Percentiles rank a stretch among this genome's conserved stretches.
Conservation (phyloP, 2,113 vertebrate species). For the Narcine bancroftii region DNA sequence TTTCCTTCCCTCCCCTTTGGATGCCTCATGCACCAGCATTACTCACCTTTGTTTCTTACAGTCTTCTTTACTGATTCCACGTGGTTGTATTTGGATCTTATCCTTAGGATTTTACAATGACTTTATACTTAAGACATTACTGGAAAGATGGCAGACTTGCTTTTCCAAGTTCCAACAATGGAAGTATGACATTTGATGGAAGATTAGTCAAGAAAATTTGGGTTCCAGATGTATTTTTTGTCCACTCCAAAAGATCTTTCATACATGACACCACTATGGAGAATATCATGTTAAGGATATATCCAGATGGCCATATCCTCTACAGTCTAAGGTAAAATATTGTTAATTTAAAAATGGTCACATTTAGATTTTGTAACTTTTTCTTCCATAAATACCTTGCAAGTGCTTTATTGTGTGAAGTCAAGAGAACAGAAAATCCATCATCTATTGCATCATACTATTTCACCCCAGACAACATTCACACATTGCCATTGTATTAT, state of each 20-base stretch:
- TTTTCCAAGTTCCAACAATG: slow-evolving; percentile 75
- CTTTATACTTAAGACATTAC: slow-evolving; percentile 86
- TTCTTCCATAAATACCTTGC: neutral
- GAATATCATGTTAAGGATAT: slow-evolving; percentile 80
- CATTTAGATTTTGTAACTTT: neutral
- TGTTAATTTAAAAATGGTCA: neutral
- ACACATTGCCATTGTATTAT: neutral
- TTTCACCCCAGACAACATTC: neutral
- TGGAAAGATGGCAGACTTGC: slow-evolving; percentile 89
- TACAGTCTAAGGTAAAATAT: slow-evolving; percentile 77
- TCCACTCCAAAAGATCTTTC: slow-evolving; percentile 85
- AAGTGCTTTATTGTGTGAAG: neutral
- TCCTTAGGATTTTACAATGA: slow-evolving; percentile 85
- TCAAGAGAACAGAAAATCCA: neutral
- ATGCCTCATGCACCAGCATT: neutral
- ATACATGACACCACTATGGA: slow-evolving; percentile 85
- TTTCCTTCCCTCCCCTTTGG: neutral
- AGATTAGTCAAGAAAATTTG: slow-evolving; percentile 85
- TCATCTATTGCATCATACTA: neutral
- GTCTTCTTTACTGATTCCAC: slow-evolving; percentile 38
- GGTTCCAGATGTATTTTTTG: slow-evolving; percentile 87
- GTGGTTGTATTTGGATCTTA: neutral
- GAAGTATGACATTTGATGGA: slow-evolving; percentile 82
- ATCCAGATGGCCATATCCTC: slow-evolving; percentile 77
- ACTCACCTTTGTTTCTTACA: slow-evolving; percentile 1